Evolutionary conservation across 2,797 vertebrate genomes (phyloP), one percentile per base, ranked within the genome.

Genomic region (Phrynocephalus vlangalii): DNA sequence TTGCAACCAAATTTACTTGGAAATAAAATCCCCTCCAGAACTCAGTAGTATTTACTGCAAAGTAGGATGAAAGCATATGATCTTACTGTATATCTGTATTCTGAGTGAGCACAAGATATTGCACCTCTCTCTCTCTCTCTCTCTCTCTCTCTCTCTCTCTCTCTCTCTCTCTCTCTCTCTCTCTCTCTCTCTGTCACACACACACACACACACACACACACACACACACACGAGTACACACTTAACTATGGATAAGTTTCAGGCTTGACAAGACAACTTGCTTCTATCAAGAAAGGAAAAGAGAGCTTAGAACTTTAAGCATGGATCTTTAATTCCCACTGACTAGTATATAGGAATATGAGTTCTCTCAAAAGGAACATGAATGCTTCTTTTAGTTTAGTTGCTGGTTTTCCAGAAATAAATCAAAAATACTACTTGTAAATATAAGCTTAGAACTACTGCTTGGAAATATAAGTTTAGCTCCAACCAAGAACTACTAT

Each of bases 241-340:
- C 5, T 20, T 67, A 85, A 72, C 26, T 52, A 50, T 66, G 26
- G 11, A 75, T 16, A 79, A 63, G 48, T 44, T n/a, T 78, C 9
- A 78, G 16, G 44, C 10, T 52, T 28, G 44, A 60, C 22, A 60
- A 81, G 1, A 3, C 24, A 78, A 38, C 56, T 90, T 86, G 73
- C 50, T 73, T 82, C 66, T 10, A 24, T 56, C 81, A 89, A 82
- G 26, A 84, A 81, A 91, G 13, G 72, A 73, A 77, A 79, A 67
- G 56, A 44, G 6, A 89, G 79, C 48, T 52, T 86, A 20, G 18
- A 63, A 20, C 60, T 63, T 63, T 20, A 63, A 63, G 18, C n/a
- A 26, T 30, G 70, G 48, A 16, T 6, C 56, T 44, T 38, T 33
- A 38, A 79, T n/a, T 28, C n/a, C 87, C 78, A 60, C 44, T 71